phyloP scores from a whole-genome alignment of 2,888 invertebrate species.

The Lypha dubia region DNA sequence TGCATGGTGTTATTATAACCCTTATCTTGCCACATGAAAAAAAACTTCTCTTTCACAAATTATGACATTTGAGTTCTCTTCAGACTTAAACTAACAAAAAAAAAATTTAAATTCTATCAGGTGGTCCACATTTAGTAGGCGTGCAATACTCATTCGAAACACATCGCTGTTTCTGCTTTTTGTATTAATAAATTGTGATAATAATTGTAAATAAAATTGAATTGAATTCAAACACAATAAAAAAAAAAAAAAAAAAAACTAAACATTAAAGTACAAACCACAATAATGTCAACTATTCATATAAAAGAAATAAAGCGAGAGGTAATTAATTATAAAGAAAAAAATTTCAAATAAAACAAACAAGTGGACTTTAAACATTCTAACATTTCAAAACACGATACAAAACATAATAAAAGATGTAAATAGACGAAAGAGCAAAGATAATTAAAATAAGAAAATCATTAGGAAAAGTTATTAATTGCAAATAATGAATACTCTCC shows the following conservation, averaged over 20 bases:
- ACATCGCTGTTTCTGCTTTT: constrained; percentile 5
- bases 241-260: too few species aligned
- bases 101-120: background rate
- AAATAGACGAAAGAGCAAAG: too few species aligned
- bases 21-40: too few species aligned
- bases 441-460: background rate
- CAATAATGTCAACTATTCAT: constrained; percentile 49
- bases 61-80: background rate
- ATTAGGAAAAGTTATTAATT: background rate
- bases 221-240: background rate
- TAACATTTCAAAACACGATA: too few species aligned
- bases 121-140: constrained; percentile 31
- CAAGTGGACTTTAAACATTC: constrained; percentile 59
- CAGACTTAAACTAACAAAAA: background rate
- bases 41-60: background rate
- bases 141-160: background rate
- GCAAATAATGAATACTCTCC: background rate
- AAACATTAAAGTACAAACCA: background rate
- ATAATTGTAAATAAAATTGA: background rate
- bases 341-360: background rate
- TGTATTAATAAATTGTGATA: background rate
- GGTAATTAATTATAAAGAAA: constrained; percentile 51
- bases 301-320: constrained; percentile 51
- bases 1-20: too few species aligned
- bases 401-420: too few species aligned